Evolutionary conservation across 2,113 vertebrate genomes (phyloP).

Genomic region (Sinocyclocheilus anophthalmus): DNA sequence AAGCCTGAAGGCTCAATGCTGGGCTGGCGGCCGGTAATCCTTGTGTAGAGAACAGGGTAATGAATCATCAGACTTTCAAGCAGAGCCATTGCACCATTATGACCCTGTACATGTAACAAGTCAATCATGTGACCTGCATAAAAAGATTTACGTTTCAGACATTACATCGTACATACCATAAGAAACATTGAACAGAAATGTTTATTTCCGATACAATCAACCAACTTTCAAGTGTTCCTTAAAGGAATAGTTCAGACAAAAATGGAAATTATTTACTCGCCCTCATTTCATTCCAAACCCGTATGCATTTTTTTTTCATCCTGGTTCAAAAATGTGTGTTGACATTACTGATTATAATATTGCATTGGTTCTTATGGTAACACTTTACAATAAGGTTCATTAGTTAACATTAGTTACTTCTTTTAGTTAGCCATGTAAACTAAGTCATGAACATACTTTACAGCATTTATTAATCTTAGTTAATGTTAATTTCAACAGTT

Average conservation of each 20-base stretch:
- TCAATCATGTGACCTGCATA: constrained; percentile 84
- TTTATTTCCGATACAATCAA: not conserved
- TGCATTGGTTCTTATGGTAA: not conserved
- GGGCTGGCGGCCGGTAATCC: constrained; percentile 81
- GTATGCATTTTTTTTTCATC: not conserved
- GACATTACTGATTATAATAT: not conserved
- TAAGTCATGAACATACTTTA: no score
- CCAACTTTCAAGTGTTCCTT: not conserved
- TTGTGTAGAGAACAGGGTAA: constrained; percentile 81
- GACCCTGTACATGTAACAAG: constrained; percentile 80
- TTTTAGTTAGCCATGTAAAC: no score
- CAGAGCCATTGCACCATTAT: constrained; percentile 84
- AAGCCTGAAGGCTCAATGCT: constrained; percentile 80
- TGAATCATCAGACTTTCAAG: constrained; percentile 88
- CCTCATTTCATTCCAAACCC: not conserved
- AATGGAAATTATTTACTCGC: no score
- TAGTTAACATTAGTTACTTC: no score
- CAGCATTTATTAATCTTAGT: no score
- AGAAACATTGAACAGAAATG: not conserved
- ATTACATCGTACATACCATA: not conserved
- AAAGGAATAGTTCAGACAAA: not conserved
- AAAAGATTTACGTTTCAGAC: constrained; percentile 6
- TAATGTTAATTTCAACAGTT: no score
- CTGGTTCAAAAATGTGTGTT: not conserved
- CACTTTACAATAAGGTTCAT: no score